Evolutionary conservation across 2,797 vertebrate genomes (phyloP).

Genomic region (Coregonus sp.): DNA sequence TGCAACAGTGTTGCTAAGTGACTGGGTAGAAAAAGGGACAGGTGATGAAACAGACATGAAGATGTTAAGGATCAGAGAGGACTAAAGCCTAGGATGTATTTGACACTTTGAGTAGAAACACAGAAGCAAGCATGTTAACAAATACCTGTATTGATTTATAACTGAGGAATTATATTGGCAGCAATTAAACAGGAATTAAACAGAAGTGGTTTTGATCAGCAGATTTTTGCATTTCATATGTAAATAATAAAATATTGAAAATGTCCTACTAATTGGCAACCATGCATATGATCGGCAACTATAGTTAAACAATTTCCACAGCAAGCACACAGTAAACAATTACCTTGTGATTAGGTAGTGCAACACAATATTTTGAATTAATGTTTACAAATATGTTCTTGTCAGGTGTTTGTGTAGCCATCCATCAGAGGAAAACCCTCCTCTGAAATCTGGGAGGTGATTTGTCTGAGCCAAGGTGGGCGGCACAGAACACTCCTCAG

Average conservation of each 20-base stretch:
- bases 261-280: not conserved
- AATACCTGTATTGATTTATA: slow-evolving; percentile 2
- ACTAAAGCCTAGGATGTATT: not conserved
- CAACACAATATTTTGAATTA: slow-evolving; percentile 66
- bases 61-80: not conserved
- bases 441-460: slow-evolving; percentile 75
- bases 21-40: not conserved
- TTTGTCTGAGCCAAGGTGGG: slow-evolving; percentile 78
- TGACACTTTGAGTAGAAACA: slow-evolving; percentile 23
- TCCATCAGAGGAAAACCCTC: slow-evolving; percentile 74
- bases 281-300: slow-evolving; percentile 28
- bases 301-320: slow-evolving; percentile 37
- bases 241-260: not conserved
- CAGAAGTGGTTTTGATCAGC: not conserved
- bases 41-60: too few species aligned
- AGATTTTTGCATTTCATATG: not conserved
- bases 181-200: slow-evolving; percentile 17
- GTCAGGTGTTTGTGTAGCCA: slow-evolving; percentile 70
- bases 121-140: slow-evolving; percentile 31
- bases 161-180: not conserved
- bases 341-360: slow-evolving; percentile 48
- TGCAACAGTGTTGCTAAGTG: slow-evolving; percentile 18
- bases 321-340: slow-evolving; percentile 16
- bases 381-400: slow-evolving; percentile 73
- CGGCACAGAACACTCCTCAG: slow-evolving; percentile 72